Evolutionary conservation across 2,113 vertebrate species (phyloP).

Genomic region (Actenoides lindsayi): DNA sequence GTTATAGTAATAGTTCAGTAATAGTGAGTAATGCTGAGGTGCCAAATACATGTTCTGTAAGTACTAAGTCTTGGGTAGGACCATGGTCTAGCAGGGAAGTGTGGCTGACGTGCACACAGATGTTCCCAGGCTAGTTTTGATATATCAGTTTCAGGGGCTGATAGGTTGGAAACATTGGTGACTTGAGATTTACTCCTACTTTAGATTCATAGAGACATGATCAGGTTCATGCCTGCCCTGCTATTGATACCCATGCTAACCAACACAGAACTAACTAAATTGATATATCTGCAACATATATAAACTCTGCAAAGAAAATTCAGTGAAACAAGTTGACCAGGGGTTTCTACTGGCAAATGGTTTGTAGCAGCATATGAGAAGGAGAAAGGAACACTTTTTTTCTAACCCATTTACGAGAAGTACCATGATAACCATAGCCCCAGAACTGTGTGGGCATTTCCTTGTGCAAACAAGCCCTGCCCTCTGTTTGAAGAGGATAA

Average conservation of each 20-base stretch:
- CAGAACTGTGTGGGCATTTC: not conserved
- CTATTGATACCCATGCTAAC: not conserved
- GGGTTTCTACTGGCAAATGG: not conserved
- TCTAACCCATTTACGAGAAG: not conserved
- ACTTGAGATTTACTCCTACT: not conserved
- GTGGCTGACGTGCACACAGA: not conserved
- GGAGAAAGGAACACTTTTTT: not conserved
- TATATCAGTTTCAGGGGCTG: not conserved
- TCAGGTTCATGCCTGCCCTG: not conserved
- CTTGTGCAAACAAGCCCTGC: conserved; percentile 7
- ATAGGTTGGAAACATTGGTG: not conserved
- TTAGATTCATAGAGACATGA: not conserved
- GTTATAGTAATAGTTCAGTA: not conserved
- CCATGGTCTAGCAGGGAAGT: rapidly evolving
- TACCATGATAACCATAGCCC: not conserved
- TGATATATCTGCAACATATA: not conserved
- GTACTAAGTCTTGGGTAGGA: not conserved
- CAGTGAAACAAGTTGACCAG: not conserved
- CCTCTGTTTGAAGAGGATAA: not conserved
- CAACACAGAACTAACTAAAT: not conserved
- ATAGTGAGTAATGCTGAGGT: not conserved
- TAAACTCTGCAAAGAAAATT: not conserved
- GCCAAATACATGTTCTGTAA: not conserved
- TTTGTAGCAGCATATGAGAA: not conserved
- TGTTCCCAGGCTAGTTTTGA: not conserved